phyloP scores from a whole-genome alignment of 2,888 invertebrate genomes.

The Tipula vernalis region DNA sequence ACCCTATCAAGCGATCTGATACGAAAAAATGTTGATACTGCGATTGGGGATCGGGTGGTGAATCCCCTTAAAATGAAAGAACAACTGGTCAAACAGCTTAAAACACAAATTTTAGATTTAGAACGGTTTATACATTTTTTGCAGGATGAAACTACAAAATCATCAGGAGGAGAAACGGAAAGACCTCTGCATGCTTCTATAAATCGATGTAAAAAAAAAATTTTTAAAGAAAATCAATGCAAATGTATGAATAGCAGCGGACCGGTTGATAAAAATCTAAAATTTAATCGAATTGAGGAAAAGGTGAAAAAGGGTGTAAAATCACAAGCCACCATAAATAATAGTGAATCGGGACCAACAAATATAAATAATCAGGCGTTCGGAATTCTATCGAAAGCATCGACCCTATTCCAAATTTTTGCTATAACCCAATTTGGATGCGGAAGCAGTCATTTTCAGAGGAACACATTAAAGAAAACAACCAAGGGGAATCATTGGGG shows the following conservation, averaged over 20 bases:
- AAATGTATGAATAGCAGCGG: background rate
- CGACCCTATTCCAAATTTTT: conserved; percentile 84
- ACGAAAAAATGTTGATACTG: conserved; percentile 77
- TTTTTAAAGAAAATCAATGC: background rate
- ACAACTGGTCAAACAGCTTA: conserved; percentile 86
- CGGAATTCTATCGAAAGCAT: conserved; percentile 68
- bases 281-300: background rate
- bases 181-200: background rate
- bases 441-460: conserved; percentile 51
- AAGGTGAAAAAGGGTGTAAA: background rate
- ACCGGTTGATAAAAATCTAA: background rate
- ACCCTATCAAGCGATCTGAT: conserved; percentile 70
- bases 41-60: conserved; percentile 71
- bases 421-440: conserved; percentile 88
- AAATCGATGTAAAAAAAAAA: background rate
- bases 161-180: conserved; percentile 14
- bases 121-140: conserved; percentile 93
- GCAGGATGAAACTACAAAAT: conserved; percentile 58
- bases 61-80: conserved; percentile 93
- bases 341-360: background rate
- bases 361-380: conserved; percentile 30
- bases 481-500: conserved; percentile 89
- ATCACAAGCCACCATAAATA: background rate
- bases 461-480: conserved; percentile 72
- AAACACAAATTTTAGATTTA: conserved; percentile 93